phyloP scores from a whole-genome alignment of 1,140 invertebrate genomes.

The Cydia splendana region DNA sequence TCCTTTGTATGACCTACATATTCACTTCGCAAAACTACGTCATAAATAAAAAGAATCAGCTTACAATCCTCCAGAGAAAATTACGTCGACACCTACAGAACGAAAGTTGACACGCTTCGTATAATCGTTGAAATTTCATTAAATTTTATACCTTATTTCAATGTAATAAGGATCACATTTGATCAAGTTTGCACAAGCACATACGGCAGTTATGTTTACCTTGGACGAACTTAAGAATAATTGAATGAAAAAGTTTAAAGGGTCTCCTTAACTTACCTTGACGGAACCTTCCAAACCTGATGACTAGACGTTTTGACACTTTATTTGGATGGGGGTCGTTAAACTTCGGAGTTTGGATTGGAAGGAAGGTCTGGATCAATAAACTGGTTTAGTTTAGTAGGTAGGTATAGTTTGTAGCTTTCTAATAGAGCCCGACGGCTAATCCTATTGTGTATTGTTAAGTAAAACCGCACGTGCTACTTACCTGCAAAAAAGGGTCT shows the following conservation, averaged over 20 bases:
- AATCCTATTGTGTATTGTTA: too few species aligned
- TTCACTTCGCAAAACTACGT: neutral
- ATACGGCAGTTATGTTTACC: neutral
- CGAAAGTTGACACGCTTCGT: neutral
- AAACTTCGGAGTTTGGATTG: neutral
- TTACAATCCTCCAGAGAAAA: neutral
- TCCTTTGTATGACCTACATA: too few species aligned
- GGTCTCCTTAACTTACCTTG: neutral
- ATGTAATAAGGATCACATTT: neutral
- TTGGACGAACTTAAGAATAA: neutral
- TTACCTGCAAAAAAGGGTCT: too few species aligned
- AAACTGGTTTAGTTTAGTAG: neutral
- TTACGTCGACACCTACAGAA: neutral
- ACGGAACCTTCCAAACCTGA: neutral
- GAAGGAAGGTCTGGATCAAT: neutral
- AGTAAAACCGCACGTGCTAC: too few species aligned
- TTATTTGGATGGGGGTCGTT: neutral
- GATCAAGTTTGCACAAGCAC: neutral
- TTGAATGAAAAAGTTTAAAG: constrained; percentile 12
- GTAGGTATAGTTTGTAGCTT: too few species aligned
- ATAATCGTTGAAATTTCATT: neutral
- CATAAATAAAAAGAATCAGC: neutral
- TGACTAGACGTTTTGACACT: neutral
- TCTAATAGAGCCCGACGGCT: too few species aligned
- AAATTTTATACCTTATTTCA: neutral